Evolutionary conservation across 2,113 vertebrate genomes (phyloP), one percentile per base, ranked within the genome.

Genomic region (Microtus ochrogaster): DNA sequence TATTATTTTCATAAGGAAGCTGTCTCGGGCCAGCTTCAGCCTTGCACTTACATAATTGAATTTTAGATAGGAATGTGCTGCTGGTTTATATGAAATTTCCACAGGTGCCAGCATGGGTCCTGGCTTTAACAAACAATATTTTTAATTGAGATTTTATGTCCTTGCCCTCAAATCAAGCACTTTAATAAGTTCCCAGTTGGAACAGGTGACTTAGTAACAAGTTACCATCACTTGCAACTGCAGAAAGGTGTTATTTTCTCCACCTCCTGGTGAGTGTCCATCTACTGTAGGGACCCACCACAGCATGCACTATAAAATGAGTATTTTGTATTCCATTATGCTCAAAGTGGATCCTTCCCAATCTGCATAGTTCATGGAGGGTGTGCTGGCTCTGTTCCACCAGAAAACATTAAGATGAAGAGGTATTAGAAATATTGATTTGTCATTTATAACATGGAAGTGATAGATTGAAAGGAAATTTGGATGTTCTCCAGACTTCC

Each of bases 401-500:
- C 55, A 33, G 95, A 99, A 98, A 98, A 97, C 98, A 98, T 99
- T 98, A 98, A 98, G 98, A 98, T 97, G 96, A 97, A 98, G 98
- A 99, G 99, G 98, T 98, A 99, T 99, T 98, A 99, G 98, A 99
- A 99, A 97, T 99, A 99, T 99, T 98, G 99, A 99, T 99, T 99
- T 98, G 98, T 98, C 99, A 98, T 99, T 99, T 99, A 98, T 99
- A 99, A 99, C 98, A 98, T 94, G 90, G 89, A 98, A 98, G 98
- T 98, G 98, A 98, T 98, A 97, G 98, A 99, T 98, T 98, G 99
- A 99, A 99, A 98, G 98, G 97, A 98, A 98, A 98, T 97, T 97
- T 99, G 98, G 99, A 98, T 96, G 96, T 61, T 39, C 70, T 98
- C 98, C 98, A 99, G 97, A 93, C 94, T 89, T 97, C 97, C 94